Percentiles rank a stretch among this genome's conserved stretches.
Evolutionary conservation across 1,140 invertebrate species (phyloP).

Genomic region (Drosophila seguyi): DNA sequence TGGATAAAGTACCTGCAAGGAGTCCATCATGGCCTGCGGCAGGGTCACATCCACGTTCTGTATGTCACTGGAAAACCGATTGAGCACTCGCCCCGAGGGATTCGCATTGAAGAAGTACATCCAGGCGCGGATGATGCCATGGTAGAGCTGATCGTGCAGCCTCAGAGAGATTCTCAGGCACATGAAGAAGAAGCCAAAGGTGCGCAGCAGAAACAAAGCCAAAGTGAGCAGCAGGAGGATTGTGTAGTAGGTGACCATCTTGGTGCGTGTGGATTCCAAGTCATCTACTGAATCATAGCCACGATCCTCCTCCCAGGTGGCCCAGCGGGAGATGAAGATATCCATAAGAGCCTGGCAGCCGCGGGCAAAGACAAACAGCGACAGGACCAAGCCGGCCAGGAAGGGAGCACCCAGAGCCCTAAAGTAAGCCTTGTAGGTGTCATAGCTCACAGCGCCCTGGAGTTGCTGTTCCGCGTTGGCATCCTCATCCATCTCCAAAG

Average conservation of each 20-base stretch:
- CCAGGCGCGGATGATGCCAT: constrained; percentile 91
- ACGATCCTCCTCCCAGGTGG: constrained; percentile 68
- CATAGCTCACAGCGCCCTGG: constrained; percentile 81
- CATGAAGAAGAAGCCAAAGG: constrained; percentile 90
- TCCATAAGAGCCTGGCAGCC: constrained; percentile 89
- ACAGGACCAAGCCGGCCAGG: constrained; percentile 86
- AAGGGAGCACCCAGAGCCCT: constrained; percentile 88
- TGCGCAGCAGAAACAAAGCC: constrained; percentile 86
- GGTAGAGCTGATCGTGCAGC: constrained; percentile 94
- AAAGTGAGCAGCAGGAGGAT: constrained; percentile 54
- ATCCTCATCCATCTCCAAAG: constrained; percentile 13
- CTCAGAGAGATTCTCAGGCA: constrained; percentile 92
- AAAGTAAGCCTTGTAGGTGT: constrained; percentile 90
- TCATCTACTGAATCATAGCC: constrained; percentile 28
- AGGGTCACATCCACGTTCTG: constrained; percentile 93
- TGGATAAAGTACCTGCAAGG: constrained; percentile 87
- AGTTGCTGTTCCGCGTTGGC: constrained; percentile 78
- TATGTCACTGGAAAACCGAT: constrained; percentile 94
- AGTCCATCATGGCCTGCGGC: constrained; percentile 90
- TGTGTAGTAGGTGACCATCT: constrained; percentile 61
- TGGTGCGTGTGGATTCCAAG: constrained; percentile 27
- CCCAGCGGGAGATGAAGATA: constrained; percentile 91
- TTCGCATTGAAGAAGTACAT: constrained; percentile 97
- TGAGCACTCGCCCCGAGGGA: constrained; percentile 91
- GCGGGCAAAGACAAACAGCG: constrained; percentile 89